Evolutionary conservation across 2,888 invertebrate genomes (phyloP).

Genomic region (Gibbula magus): DNA sequence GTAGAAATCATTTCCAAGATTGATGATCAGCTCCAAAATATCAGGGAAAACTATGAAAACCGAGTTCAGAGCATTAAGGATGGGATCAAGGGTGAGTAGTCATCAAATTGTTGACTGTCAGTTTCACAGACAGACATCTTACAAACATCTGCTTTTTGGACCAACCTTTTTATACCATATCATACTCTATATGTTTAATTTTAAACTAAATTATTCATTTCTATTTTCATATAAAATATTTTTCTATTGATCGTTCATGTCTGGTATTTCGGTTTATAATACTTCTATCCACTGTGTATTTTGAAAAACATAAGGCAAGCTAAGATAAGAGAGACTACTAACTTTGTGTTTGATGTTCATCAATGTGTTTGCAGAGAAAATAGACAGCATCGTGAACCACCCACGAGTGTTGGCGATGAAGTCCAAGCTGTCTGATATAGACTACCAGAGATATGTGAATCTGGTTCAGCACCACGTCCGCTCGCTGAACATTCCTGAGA

Average conservation of each 20-base stretch:
- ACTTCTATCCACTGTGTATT: background rate
- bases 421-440: background rate
- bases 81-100: background rate
- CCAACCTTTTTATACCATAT: too few relatives aligned
- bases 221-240: too few relatives aligned
- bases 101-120: too few relatives aligned
- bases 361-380: background rate
- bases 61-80: background rate
- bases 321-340: too few relatives aligned
- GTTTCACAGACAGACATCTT: too few relatives aligned
- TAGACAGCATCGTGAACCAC: background rate
- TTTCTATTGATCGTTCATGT: background rate
- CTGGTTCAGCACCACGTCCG: background rate
- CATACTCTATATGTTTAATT: too few relatives aligned
- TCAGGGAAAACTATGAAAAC: background rate
- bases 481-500: background rate
- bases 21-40: background rate
- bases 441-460: conserved; percentile 1
- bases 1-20: background rate
- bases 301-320: background rate
- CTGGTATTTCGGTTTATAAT: background rate
- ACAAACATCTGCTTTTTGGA: too few relatives aligned
- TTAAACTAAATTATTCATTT: too few relatives aligned
- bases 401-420: background rate
- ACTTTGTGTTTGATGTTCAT: too few relatives aligned